Evolutionary conservation across 2,113 vertebrate species (phyloP).

Genomic region (Antechinus flavipes): DNA sequence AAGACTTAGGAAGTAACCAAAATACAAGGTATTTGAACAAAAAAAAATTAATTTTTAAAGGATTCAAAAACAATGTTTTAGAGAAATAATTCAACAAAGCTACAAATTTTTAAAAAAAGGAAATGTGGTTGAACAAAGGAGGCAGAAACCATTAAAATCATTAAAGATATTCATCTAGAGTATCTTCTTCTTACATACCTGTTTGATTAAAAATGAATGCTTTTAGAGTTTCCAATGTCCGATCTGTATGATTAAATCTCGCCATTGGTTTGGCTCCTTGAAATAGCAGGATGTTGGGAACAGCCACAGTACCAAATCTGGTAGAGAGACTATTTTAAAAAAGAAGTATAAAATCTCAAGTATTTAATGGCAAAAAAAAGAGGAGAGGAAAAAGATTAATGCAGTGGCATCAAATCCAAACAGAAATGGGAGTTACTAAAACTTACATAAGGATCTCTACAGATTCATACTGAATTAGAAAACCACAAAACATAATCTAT

Average conservation of each 20-base stretch:
- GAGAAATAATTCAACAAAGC: not conserved
- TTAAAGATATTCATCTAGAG: slow-evolving; percentile 21
- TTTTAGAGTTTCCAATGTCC: slow-evolving; percentile 92
- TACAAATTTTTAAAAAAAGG: slow-evolving; percentile 3
- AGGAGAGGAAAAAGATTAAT: not conserved
- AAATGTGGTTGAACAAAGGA: not conserved
- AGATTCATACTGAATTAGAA: not conserved
- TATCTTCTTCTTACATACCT: slow-evolving; percentile 83
- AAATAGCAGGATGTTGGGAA: slow-evolving; percentile 98
- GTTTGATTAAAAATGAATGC: slow-evolving; percentile 97
- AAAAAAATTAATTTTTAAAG: not conserved
- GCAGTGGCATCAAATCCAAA: not conserved
- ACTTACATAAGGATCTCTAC: not conserved
- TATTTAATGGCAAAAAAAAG: slow-evolving; percentile 39
- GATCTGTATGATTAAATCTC: slow-evolving; percentile 97
- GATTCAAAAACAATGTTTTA: not conserved
- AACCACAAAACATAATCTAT: not conserved
- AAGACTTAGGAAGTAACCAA: not conserved
- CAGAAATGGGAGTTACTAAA: not conserved
- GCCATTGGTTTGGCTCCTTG: slow-evolving; percentile 99
- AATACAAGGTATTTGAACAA: not conserved
- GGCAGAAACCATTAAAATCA: not conserved
- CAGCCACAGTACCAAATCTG: slow-evolving; percentile 97
- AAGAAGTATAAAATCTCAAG: slow-evolving; percentile 1
- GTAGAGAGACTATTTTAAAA: slow-evolving; percentile 91